Percentiles rank a stretch among this genome's conserved stretches.
These are phyloP conservation scores for Barnardius zonarius DNA, from an alignment of 2,113 vertebrate genomes.

Conservation along the genomic window DNA sequence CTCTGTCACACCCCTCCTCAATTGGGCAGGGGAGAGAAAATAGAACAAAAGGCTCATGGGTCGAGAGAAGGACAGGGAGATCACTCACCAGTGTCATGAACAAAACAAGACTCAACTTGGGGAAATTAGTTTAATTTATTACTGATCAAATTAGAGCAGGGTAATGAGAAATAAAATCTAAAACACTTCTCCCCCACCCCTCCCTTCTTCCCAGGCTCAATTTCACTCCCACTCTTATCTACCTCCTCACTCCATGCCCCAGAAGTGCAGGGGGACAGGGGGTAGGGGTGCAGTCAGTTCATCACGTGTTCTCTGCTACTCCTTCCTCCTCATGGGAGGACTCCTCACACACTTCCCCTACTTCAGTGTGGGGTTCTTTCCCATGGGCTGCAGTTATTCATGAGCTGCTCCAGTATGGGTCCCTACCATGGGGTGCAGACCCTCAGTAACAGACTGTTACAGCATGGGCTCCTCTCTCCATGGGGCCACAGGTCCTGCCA, in stretches of 20 bases:
- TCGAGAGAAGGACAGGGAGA: background rate
- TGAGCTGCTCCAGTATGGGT: background rate
- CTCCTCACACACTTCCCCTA: background rate
- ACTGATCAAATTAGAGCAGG: background rate
- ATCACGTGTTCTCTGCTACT: background rate
- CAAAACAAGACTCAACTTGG: too few species aligned
- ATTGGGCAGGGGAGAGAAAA: background rate
- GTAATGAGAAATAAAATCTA: background rate
- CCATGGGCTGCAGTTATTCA: background rate
- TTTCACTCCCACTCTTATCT: background rate
- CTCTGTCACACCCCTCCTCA: background rate
- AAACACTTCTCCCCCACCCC: background rate
- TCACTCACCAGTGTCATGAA: background rate
- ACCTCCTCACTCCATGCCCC: background rate
- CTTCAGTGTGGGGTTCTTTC: background rate
- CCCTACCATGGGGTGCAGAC: background rate
- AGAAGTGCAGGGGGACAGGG: background rate
- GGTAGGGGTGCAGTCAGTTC: background rate
- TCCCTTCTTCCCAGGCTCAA: background rate
- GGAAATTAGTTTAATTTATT: background rate
- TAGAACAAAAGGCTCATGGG: accelerated
- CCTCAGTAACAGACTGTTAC: background rate
- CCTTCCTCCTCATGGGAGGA: background rate
- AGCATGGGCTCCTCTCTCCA: background rate
- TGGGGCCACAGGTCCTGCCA: background rate